Evolutionary conservation across 2,113 vertebrate genomes (phyloP).

Genomic region (Lipophrys pholis): DNA sequence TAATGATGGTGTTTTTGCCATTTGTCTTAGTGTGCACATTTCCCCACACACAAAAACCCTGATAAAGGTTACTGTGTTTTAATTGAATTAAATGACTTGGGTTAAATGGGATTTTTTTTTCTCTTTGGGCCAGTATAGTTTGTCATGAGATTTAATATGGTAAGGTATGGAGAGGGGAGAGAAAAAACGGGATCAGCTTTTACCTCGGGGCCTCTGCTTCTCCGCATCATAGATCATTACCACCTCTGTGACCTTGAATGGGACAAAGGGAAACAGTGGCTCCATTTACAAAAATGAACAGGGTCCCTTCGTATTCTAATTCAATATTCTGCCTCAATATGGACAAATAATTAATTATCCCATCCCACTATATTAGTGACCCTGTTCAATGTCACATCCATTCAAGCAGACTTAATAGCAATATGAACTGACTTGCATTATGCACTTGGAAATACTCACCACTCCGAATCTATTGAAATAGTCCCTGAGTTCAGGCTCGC

Average conservation of each 20-base stretch:
- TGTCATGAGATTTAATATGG: slow-evolving; percentile 94
- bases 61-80: too few relatives aligned
- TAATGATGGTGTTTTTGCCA: not conserved
- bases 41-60: slow-evolving; percentile 3
- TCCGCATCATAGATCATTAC: slow-evolving; percentile 99
- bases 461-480: slow-evolving; percentile 99
- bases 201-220: slow-evolving; percentile 99
- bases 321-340: slow-evolving; percentile 51
- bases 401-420: slow-evolving; percentile 48
- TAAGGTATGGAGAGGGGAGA: slow-evolving; percentile 69
- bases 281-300: slow-evolving; percentile 67
- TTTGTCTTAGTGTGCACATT: slow-evolving; percentile 12
- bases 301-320: slow-evolving; percentile 33
- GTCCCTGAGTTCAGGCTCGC: slow-evolving; percentile 99
- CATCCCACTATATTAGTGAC: slow-evolving; percentile 27
- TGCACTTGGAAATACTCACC: slow-evolving; percentile 87
- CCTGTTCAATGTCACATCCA: slow-evolving; percentile 59
- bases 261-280: slow-evolving; percentile 78
- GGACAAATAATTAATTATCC: slow-evolving; percentile 28
- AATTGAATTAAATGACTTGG: too few relatives aligned
- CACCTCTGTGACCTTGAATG: slow-evolving; percentile 97
- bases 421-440: slow-evolving; percentile 40
- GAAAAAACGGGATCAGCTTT: slow-evolving; percentile 92
- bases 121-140: slow-evolving; percentile 89
- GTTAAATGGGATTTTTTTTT: slow-evolving; percentile 19